Percentiles rank a stretch among this genome's conserved stretches.
These are phyloP conservation scores for Chesias legatella DNA, from an alignment of 2,888 invertebrate genomes.

Conservation along the genomic window DNA sequence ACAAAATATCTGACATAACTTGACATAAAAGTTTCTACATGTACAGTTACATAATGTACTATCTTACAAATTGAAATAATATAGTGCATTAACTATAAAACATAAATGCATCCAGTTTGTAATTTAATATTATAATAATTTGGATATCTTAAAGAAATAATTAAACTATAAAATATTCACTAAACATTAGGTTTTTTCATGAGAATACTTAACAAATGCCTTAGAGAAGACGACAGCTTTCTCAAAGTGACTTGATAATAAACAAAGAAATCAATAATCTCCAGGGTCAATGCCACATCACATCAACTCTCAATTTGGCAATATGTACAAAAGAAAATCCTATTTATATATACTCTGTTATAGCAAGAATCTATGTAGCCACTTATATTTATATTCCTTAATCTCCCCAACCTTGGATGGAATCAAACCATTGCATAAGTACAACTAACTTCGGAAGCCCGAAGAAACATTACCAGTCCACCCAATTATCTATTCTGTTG, in stretches of 20 bases:
- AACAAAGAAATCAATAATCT: too few species aligned
- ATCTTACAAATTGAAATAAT: too few species aligned
- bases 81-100: too few species aligned
- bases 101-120: too few species aligned
- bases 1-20: too few species aligned
- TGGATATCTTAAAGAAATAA: too few species aligned
- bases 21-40: too few species aligned
- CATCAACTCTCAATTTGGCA: constrained; percentile 4
- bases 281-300: not conserved
- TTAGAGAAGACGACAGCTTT: not conserved
- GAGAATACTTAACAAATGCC: not conserved
- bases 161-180: too few species aligned
- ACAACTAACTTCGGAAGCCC: not conserved
- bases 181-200: too few species aligned
- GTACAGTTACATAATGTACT: too few species aligned
- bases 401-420: constrained; percentile 20
- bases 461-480: not conserved
- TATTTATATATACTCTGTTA: constrained; percentile 3
- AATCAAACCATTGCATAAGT: constrained; percentile 14
- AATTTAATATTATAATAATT: too few species aligned
- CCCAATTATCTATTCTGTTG: constrained; percentile 4
- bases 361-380: constrained; percentile 5
- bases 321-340: constrained; percentile 2
- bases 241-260: too few species aligned
- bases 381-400: constrained; percentile 3